These are phyloP conservation scores for Drosophila colorata DNA, from an alignment of 2,888 invertebrate species.

Conservation along the genomic window DNA sequence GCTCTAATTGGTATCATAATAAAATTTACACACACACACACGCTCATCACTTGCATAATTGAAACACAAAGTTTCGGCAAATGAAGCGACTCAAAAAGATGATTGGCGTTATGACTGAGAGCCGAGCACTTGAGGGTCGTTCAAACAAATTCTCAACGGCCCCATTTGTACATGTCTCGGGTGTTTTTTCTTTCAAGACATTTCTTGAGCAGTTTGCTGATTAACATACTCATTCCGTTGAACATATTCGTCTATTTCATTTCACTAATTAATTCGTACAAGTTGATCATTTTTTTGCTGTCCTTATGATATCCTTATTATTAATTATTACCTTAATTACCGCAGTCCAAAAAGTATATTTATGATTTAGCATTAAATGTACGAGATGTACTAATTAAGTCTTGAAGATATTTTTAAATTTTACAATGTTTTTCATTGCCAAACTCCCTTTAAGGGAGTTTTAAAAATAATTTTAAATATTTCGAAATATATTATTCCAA, in stretches of 20 bases:
- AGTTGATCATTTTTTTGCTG: background rate
- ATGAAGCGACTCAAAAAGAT: constrained; percentile 57
- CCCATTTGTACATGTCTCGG: background rate
- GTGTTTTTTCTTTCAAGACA: background rate
- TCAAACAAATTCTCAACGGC: background rate
- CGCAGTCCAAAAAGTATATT: too few relatives aligned
- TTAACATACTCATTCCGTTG: constrained; percentile 7
- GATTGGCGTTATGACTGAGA: constrained; percentile 54
- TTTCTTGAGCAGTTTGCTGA: constrained; percentile 15
- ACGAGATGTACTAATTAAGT: too few relatives aligned
- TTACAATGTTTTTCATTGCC: too few relatives aligned
- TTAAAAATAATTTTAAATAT: too few relatives aligned
- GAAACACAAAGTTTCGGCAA: constrained; percentile 62
- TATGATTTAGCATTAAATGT: too few relatives aligned
- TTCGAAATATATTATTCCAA: too few relatives aligned
- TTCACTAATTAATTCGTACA: background rate
- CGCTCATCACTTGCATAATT: constrained; percentile 75
- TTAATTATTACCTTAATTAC: too few relatives aligned
- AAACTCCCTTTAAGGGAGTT: too few relatives aligned
- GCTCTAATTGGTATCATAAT: constrained; percentile 72
- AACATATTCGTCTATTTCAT: constrained; percentile 4
- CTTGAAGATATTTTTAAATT: too few relatives aligned
- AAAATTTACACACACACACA: constrained; percentile 46
- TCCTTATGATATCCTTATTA: too few relatives aligned
- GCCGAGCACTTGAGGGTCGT: constrained; percentile 38